Percentiles rank a stretch among this genome's conserved stretches.
Conservation (phyloP, 2,888 invertebrate genomes). For the Leucozona laternaria region DNA sequence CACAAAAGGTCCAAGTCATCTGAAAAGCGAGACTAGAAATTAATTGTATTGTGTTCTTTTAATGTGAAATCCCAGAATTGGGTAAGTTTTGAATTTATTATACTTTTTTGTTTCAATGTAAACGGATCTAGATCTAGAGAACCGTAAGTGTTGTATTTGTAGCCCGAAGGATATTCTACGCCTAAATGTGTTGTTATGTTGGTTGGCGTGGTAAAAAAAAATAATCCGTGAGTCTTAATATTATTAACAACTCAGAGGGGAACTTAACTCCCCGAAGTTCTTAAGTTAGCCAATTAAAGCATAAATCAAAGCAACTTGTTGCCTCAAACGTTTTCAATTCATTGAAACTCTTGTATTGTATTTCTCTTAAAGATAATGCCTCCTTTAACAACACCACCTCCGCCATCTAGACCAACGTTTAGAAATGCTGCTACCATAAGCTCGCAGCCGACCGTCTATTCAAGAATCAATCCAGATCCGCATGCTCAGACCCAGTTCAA, state of each 20-base stretch:
- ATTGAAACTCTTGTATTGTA: slow-evolving; percentile 65
- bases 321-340: neutral
- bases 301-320: neutral
- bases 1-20: slow-evolving; percentile 44
- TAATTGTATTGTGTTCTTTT: slow-evolving; percentile 62
- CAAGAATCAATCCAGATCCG: slow-evolving; percentile 81
- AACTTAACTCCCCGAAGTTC: slow-evolving; percentile 6
- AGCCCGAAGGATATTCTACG: slow-evolving; percentile 19
- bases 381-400: slow-evolving; percentile 83
- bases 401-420: slow-evolving; percentile 82
- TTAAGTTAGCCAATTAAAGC: neutral
- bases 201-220: slow-evolving; percentile 43
- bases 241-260: slow-evolving; percentile 23
- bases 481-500: slow-evolving; percentile 83
- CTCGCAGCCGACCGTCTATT: slow-evolving; percentile 83
- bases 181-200: slow-evolving; percentile 33
- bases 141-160: slow-evolving; percentile 22
- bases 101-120: slow-evolving; percentile 28
- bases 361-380: slow-evolving; percentile 85
- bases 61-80: slow-evolving; percentile 56
- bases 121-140: slow-evolving; percentile 45
- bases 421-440: slow-evolving; percentile 84
- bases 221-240: slow-evolving; percentile 59
- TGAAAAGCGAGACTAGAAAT: slow-evolving; percentile 62
- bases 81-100: slow-evolving; percentile 63